Conservation (phyloP, 2,888 invertebrate species). For the Periphyllus acericola region DNA sequence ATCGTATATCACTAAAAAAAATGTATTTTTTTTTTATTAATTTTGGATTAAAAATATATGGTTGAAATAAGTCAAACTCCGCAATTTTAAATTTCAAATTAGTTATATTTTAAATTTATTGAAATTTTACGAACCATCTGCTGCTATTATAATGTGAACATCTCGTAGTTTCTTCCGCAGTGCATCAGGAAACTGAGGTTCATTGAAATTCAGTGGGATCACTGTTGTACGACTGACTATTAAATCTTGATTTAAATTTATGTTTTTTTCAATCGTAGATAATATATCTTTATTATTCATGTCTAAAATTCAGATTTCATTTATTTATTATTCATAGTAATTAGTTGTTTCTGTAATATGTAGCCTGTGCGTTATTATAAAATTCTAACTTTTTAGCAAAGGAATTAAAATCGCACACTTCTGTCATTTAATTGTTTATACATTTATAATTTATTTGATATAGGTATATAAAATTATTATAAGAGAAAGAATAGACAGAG, state of each 20-base stretch:
- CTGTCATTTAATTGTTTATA: too few relatives aligned
- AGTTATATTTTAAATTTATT: background rate
- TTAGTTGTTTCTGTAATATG: too few relatives aligned
- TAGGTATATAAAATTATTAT: too few relatives aligned
- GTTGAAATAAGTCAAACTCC: too few relatives aligned
- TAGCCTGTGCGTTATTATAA: too few relatives aligned
- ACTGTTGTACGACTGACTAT: constrained; percentile 74
- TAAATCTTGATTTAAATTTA: constrained; percentile 74
- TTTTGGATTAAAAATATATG: background rate
- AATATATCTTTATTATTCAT: constrained; percentile 81
- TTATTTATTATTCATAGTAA: background rate
- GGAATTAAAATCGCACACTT: too few relatives aligned
- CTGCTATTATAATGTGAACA: constrained; percentile 79
- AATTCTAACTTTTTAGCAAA: too few relatives aligned
- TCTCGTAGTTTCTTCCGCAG: constrained; percentile 72
- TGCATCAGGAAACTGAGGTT: constrained; percentile 71
- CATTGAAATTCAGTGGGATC: constrained; percentile 77
- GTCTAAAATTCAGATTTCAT: constrained; percentile 70
- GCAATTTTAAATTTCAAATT: constrained; percentile 8
- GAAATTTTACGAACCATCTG: constrained; percentile 76
- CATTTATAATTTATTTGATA: too few relatives aligned
- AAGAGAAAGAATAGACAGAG: too few relatives aligned
- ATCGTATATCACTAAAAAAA: constrained; percentile 81
- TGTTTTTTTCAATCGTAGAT: constrained; percentile 77
- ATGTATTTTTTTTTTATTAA: constrained; percentile 17